Conservation (phyloP, 2,888 invertebrate genomes). For the Dolomedes plantarius region DNA sequence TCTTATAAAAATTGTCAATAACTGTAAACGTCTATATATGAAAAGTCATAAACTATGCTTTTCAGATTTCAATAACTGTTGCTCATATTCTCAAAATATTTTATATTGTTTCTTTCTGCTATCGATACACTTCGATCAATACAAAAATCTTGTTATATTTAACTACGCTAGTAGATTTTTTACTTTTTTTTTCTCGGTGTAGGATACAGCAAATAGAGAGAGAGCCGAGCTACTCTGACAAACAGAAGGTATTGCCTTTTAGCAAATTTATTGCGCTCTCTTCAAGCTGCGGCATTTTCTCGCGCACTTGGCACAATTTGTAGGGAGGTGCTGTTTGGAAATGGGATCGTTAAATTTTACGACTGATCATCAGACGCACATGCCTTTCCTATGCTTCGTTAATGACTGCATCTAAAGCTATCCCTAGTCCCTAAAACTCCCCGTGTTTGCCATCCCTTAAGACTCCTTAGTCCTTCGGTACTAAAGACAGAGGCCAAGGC, state of each 20-base stretch:
- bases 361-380: constrained; percentile 63
- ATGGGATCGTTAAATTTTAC: constrained; percentile 68
- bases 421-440: constrained; percentile 35
- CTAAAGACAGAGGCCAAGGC: constrained; percentile 27
- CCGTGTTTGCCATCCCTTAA: constrained; percentile 35
- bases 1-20: too few species aligned
- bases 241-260: constrained; percentile 55
- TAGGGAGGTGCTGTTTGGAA: constrained; percentile 35
- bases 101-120: too few species aligned
- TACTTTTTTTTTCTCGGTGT: too few species aligned
- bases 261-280: constrained; percentile 54
- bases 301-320: constrained; percentile 60
- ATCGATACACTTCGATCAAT: too few species aligned
- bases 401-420: constrained; percentile 59
- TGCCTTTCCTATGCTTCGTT: constrained; percentile 55
- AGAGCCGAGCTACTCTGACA: not conserved
- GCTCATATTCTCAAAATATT: too few species aligned
- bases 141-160: too few species aligned
- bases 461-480: constrained; percentile 34
- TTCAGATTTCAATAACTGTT: too few species aligned
- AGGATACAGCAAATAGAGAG: too few species aligned
- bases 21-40: too few species aligned
- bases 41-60: too few species aligned
- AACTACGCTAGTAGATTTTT: too few species aligned
- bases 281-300: constrained; percentile 38